These are phyloP conservation scores for Anoplophora glabripennis DNA, from an alignment of 1,140 invertebrate genomes.

Conservation along the genomic window DNA sequence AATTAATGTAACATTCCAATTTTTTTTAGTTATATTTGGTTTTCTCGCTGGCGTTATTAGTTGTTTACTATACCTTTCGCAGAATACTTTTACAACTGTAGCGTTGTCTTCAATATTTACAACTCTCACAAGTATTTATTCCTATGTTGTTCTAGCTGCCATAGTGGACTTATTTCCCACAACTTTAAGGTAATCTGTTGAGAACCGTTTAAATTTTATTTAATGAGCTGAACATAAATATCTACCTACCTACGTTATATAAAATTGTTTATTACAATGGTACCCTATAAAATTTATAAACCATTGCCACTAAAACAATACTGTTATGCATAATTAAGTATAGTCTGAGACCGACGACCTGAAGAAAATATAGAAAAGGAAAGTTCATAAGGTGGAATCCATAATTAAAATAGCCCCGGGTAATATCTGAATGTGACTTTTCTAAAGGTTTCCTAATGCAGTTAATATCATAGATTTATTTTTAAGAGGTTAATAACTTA, in stretches of 20 bases:
- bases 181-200: slow-evolving; percentile 25
- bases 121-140: slow-evolving; percentile 20
- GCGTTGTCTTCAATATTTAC: slow-evolving; percentile 24
- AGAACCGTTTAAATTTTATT: no score
- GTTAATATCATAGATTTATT: no score
- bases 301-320: neutral
- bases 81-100: slow-evolving; percentile 18
- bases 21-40: slow-evolving; percentile 18
- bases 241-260: no score
- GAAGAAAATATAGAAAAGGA: neutral
- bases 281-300: neutral
- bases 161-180: slow-evolving; percentile 38
- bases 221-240: no score
- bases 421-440: neutral
- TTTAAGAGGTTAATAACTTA: no score
- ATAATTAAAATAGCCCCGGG: neutral
- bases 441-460: neutral
- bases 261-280: no score
- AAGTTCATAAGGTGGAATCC: neutral
- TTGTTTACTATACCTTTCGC: slow-evolving; percentile 25
- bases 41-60: slow-evolving; percentile 12
- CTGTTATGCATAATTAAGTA: neutral
- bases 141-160: slow-evolving; percentile 25
- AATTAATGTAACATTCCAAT: no score
- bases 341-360: no score